A percentile compares a stretch with the other conserved stretches of the same genome.
phyloP scores from a whole-genome alignment of 2,113 vertebrate species.

The Eira barbara region DNA sequence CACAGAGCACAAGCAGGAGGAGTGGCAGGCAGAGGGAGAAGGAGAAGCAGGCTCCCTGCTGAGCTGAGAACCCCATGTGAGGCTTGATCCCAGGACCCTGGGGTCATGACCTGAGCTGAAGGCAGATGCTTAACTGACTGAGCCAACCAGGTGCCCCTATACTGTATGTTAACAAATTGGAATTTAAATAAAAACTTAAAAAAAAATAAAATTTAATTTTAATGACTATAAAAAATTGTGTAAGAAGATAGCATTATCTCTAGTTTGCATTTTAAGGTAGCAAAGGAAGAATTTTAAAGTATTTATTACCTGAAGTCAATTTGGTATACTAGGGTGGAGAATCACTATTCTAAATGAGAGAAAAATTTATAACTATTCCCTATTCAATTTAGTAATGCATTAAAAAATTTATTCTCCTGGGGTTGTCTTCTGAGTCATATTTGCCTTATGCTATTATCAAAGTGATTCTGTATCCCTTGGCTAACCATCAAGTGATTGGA shows the following conservation, averaged over 20 bases:
- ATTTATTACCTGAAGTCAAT: not conserved
- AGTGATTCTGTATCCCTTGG: not conserved
- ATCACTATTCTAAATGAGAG: conserved; percentile 1
- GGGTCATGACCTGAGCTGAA: not conserved
- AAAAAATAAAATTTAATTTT: not conserved
- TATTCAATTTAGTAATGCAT: not conserved
- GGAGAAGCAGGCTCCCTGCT: not conserved
- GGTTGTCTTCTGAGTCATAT: not conserved
- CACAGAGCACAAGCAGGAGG: too few relatives aligned
- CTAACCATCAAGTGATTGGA: not conserved
- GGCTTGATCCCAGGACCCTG: not conserved
- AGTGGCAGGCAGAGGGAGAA: not conserved
- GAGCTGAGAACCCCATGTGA: not conserved
- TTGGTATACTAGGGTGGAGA: not conserved
- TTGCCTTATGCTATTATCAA: not conserved
- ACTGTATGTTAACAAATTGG: not conserved
- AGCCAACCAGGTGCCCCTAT: not conserved
- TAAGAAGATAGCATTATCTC: not conserved
- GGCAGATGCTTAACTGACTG: not conserved
- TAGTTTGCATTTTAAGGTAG: not conserved
- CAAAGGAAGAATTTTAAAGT: not conserved
- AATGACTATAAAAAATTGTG: not conserved
- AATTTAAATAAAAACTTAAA: not conserved
- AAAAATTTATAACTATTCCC: not conserved
- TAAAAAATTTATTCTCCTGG: not conserved